Conservation (phyloP, 2,797 vertebrate species). For the Poliocrania exsul region DNA sequence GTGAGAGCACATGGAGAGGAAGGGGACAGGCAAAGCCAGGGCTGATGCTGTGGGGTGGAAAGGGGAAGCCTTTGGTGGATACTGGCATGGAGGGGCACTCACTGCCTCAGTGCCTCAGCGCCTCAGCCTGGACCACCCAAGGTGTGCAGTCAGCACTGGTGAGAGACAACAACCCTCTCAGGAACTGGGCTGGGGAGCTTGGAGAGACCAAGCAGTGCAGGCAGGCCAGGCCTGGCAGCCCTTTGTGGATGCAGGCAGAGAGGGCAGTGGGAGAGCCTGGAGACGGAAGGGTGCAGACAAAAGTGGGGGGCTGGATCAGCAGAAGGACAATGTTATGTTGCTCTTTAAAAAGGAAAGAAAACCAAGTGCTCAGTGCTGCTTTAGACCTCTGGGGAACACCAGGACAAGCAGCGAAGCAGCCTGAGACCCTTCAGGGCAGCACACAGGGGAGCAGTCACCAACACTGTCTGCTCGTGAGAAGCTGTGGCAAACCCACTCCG, state of each 20-base stretch:
- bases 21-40: not conserved
- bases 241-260: not conserved
- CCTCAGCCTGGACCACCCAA: not conserved
- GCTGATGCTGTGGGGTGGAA: not conserved
- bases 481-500: not conserved
- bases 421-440: rapidly evolving
- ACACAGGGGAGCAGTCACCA: rapidly evolving
- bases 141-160: not conserved
- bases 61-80: not conserved
- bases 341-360: not conserved
- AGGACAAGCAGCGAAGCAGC: not conserved
- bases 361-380: not conserved
- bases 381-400: not conserved
- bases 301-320: rapidly evolving
- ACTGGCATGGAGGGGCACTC: rapidly evolving
- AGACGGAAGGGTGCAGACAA: not conserved
- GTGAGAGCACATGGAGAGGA: not conserved
- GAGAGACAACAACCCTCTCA: not conserved
- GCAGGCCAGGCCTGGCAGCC: not conserved
- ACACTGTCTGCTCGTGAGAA: not conserved
- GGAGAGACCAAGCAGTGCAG: rapidly evolving
- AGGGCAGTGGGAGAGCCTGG: not conserved
- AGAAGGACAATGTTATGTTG: not conserved
- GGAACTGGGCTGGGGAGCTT: not conserved
- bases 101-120: not conserved